phyloP scores from a whole-genome alignment of 2,888 invertebrate genomes.

The Graphium colonna region DNA sequence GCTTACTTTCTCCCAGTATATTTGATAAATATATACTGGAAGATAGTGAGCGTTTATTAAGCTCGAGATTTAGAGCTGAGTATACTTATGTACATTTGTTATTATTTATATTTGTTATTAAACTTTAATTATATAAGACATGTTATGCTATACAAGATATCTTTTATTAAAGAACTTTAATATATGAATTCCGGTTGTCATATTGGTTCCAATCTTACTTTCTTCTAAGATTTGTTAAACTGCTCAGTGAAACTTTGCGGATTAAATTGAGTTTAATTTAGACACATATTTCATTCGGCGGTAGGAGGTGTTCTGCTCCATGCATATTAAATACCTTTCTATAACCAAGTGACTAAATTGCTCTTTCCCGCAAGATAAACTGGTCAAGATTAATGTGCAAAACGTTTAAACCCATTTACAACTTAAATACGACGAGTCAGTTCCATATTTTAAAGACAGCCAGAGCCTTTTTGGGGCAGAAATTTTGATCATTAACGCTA shows the following conservation, averaged over 20 bases:
- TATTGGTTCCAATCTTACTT: slow-evolving; percentile 14
- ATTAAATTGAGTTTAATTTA: slow-evolving; percentile 19
- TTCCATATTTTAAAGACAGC: slow-evolving; percentile 75
- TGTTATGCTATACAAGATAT: too few relatives aligned
- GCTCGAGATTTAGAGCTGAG: too few relatives aligned
- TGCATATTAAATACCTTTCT: slow-evolving; percentile 31
- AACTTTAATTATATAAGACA: too few relatives aligned
- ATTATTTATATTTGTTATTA: too few relatives aligned
- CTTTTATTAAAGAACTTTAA: too few relatives aligned
- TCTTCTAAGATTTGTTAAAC: slow-evolving; percentile 7
- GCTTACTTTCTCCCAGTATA: too few relatives aligned
- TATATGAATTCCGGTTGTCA: too few relatives aligned
- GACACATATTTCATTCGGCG: slow-evolving; percentile 18
- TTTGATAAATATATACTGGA: too few relatives aligned
- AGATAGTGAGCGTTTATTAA: too few relatives aligned
- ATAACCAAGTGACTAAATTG: slow-evolving; percentile 38
- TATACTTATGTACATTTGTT: too few relatives aligned
- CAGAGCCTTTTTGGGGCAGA: slow-evolving; percentile 71
- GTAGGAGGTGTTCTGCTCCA: slow-evolving; percentile 20
- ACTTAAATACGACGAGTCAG: slow-evolving; percentile 78
- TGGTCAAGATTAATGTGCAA: slow-evolving; percentile 77
- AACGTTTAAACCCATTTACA: too few relatives aligned
- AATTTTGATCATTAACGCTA: slow-evolving; percentile 77
- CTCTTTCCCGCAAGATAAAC: slow-evolving; percentile 68
- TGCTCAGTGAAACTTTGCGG: too few relatives aligned